Conservation (phyloP, 2,888 invertebrate species). For the Ischnus inquisitorius region DNA sequence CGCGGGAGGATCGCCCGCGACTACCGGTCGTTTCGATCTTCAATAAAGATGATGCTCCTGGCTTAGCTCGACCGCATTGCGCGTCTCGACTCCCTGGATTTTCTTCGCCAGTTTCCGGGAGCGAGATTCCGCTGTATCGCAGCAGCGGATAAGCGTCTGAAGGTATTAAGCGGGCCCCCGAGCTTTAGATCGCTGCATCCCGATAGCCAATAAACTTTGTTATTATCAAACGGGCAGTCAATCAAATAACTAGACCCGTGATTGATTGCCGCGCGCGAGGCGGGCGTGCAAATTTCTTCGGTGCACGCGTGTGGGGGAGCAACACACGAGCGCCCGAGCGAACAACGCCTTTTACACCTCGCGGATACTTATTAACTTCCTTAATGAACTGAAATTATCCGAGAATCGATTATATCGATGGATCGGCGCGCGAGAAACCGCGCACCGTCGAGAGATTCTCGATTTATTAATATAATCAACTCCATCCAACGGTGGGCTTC, state of each 20-base stretch:
- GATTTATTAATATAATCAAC: constrained; percentile 39
- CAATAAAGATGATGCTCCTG: constrained; percentile 8
- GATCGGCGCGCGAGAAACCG: neutral
- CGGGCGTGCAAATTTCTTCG: constrained; percentile 2
- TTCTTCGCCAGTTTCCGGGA: constrained; percentile 8
- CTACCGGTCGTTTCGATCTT: neutral
- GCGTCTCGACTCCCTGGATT: neutral
- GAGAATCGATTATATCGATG: constrained; percentile 57
- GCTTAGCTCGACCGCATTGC: neutral
- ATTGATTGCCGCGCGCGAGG: constrained; percentile 63
- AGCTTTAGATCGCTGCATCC: constrained; percentile 58
- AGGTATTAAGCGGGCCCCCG: neutral
- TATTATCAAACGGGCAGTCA: constrained; percentile 70
- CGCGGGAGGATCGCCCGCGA: neutral
- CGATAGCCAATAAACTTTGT: constrained; percentile 71
- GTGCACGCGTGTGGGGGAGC: neutral
- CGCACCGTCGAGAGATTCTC: constrained; percentile 1
- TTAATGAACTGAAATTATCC: constrained; percentile 71
- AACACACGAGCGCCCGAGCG: neutral
- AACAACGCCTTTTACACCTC: constrained; percentile 61
- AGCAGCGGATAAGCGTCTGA: neutral
- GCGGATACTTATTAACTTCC: constrained; percentile 66
- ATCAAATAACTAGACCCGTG: constrained; percentile 62
- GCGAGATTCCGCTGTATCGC: neutral
- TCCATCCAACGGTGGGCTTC: constrained; percentile 8